phyloP scores from a whole-genome alignment of 2,888 invertebrate species.

The Orthosia gracilis region DNA sequence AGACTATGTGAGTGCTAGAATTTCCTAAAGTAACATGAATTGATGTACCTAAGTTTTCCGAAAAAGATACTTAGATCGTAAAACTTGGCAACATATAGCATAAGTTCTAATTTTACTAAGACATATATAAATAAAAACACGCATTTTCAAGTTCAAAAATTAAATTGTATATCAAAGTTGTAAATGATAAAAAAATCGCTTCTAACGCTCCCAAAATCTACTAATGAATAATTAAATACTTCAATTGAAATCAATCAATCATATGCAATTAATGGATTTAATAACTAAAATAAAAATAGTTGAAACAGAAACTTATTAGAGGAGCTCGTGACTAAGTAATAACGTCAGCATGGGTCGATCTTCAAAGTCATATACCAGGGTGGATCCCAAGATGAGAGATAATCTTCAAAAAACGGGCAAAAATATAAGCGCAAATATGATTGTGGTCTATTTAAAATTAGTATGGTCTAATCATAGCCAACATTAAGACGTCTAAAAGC shows the following conservation, averaged over 20 bases:
- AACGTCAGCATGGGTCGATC: too few species aligned
- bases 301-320: slow-evolving; percentile 15
- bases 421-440: too few species aligned
- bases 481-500: too few species aligned
- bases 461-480: too few species aligned
- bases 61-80: neutral
- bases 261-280: neutral
- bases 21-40: neutral
- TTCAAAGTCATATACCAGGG: too few species aligned
- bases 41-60: neutral
- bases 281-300: neutral
- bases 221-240: neutral
- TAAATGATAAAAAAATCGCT: neutral
- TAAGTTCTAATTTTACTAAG: neutral
- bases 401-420: too few species aligned
- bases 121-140: neutral
- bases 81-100: neutral
- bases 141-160: neutral
- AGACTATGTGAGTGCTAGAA: neutral
- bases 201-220: neutral
- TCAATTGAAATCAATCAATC: neutral
- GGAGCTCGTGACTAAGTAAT: too few species aligned
- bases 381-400: too few species aligned
- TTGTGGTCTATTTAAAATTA: too few species aligned
- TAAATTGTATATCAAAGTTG: neutral